Evolutionary conservation across 1,140 invertebrate species (phyloP).

Genomic region (Conus betulinus): DNA sequence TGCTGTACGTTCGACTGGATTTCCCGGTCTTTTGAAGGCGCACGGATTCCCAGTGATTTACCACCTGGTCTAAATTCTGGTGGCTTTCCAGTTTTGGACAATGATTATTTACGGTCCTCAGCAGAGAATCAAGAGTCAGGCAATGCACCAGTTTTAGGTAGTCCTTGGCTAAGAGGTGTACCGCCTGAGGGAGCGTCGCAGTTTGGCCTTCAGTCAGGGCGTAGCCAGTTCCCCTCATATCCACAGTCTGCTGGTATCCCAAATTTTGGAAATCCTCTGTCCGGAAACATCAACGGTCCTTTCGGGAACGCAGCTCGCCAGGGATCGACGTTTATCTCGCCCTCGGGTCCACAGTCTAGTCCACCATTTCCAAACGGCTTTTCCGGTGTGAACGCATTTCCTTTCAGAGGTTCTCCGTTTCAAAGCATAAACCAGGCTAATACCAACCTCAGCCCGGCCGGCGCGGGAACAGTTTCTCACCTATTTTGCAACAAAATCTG

Average conservation of each 20-base stretch:
- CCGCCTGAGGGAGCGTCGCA: background rate
- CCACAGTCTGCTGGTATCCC: no score
- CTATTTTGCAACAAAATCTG: background rate
- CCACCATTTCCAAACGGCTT: background rate
- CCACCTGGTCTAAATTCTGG: no score
- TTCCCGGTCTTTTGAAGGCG: no score
- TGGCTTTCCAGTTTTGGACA: background rate
- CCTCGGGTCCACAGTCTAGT: background rate
- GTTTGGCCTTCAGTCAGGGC: no score
- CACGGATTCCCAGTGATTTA: no score
- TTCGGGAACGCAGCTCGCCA: background rate
- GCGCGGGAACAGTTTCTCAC: background rate
- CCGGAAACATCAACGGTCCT: background rate
- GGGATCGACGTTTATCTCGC: background rate
- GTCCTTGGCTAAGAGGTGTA: background rate
- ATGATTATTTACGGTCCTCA: background rate
- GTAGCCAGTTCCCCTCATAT: no score
- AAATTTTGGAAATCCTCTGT: background rate
- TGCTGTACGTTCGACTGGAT: no score
- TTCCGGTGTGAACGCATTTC: background rate
- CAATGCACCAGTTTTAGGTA: background rate
- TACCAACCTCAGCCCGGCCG: background rate
- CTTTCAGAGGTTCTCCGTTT: no score
- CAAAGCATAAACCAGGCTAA: no score
- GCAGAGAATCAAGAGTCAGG: background rate